Evolutionary conservation across 2,113 vertebrate species (phyloP).

Genomic region (Hyperopisus bebe): DNA sequence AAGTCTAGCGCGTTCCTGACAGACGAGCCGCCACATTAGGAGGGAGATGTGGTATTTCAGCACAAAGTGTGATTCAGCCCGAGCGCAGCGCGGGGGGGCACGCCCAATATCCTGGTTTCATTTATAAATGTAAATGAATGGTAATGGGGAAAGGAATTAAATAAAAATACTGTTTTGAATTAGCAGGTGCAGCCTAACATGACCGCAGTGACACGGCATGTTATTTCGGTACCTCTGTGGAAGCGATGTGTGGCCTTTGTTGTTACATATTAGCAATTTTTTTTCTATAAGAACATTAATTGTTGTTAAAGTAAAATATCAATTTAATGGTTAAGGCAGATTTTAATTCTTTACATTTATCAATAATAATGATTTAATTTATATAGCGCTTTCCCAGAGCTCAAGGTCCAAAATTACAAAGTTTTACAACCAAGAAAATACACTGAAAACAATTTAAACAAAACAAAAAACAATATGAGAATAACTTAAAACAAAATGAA

Average conservation of each 20-base stretch:
- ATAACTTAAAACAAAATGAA: too few species aligned
- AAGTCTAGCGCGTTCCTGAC: neutral
- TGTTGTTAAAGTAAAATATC: neutral
- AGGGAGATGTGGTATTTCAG: neutral
- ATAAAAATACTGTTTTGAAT: neutral
- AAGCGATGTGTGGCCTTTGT: neutral
- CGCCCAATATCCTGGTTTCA: neutral
- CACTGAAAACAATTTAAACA: neutral
- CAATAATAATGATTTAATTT: neutral
- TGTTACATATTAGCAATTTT: neutral
- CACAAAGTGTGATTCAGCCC: neutral
- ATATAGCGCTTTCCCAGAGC: neutral
- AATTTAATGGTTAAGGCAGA: neutral
- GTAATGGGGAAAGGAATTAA: neutral
- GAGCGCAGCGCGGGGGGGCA: neutral
- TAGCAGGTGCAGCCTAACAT: neutral
- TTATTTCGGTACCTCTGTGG: neutral
- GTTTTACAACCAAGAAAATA: neutral
- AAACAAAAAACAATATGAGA: neutral
- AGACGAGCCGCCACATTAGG: neutral
- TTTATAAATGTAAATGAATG: neutral
- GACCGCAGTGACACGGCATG: neutral
- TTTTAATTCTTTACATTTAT: neutral
- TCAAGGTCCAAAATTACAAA: neutral
- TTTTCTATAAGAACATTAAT: neutral